phyloP scores from a whole-genome alignment of 1,140 invertebrate genomes.

The Cydia fagiglandana region DNA sequence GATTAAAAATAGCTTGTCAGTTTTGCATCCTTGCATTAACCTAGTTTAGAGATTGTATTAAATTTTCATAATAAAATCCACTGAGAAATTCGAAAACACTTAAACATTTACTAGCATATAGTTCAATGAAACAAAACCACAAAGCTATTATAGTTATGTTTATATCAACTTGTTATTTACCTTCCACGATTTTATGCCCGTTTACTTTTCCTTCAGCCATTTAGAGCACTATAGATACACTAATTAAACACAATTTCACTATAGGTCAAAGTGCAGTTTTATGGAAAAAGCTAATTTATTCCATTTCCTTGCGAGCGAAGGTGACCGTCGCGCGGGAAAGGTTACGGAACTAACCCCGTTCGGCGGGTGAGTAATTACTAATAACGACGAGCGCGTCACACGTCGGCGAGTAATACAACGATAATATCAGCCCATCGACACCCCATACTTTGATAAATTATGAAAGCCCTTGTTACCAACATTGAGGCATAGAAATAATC shows the following conservation, averaged over 20 bases:
- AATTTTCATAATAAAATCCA: no score
- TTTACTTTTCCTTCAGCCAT: slow-evolving; percentile 47
- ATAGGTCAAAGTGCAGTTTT: not conserved
- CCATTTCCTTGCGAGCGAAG: not conserved
- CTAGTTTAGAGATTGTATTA: no score
- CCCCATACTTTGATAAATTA: no score
- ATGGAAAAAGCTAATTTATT: not conserved
- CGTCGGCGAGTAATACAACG: not conserved
- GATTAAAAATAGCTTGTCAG: no score
- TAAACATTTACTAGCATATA: no score
- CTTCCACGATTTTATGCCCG: slow-evolving; percentile 51
- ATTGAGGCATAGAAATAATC: no score
- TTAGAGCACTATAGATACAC: slow-evolving; percentile 10
- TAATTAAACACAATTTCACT: slow-evolving; percentile 12
- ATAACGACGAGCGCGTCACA: not conserved
- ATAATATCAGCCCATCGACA: no score
- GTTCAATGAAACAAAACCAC: no score
- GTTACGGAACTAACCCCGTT: not conserved
- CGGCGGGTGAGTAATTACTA: not conserved
- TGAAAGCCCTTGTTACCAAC: no score
- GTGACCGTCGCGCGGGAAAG: slow-evolving; percentile 9
- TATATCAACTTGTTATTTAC: slow-evolving; percentile 37
- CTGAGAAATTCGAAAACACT: no score
- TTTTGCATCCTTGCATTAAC: no score
- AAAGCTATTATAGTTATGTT: no score